Conservation (phyloP, 1,140 invertebrate species). For the Leptinotarsa texana region DNA sequence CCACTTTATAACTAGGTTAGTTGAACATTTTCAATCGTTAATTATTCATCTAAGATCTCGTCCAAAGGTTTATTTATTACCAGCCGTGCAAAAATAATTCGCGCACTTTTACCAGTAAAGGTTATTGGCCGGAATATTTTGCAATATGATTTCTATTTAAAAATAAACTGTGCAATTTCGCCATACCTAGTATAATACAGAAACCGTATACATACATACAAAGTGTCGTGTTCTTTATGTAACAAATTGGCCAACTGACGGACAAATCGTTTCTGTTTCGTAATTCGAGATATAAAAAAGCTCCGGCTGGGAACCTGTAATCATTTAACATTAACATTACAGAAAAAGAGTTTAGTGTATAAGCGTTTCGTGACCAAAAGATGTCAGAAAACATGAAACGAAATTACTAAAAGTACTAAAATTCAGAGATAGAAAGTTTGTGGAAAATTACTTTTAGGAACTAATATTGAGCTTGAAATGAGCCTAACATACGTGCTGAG, state of each 20-base stretch:
- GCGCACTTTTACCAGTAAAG: slow-evolving; percentile 10
- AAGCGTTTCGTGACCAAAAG: too few species aligned
- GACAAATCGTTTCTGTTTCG: not conserved
- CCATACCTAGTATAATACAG: not conserved
- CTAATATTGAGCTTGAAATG: too few species aligned
- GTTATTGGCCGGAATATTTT: not conserved
- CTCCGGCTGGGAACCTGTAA: too few species aligned
- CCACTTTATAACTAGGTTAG: not conserved
- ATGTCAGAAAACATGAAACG: too few species aligned
- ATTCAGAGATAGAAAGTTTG: too few species aligned
- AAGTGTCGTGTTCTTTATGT: slow-evolving; percentile 6
- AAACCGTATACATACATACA: not conserved
- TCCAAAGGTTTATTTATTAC: not conserved
- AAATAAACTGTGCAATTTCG: slow-evolving; percentile 16
- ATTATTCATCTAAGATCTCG: slow-evolving; percentile 3
- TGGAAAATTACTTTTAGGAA: too few species aligned
- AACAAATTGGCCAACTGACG: slow-evolving; percentile 2
- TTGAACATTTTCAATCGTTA: not conserved
- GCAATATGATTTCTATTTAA: slow-evolving; percentile 18
- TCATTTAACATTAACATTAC: too few species aligned
- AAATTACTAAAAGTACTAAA: too few species aligned
- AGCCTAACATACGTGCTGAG: too few species aligned
- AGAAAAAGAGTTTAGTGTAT: too few species aligned
- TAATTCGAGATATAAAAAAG: too few species aligned
- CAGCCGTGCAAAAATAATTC: slow-evolving; percentile 5